Percentiles rank a stretch among this genome's conserved stretches.
These are phyloP conservation scores for Acrobasis suavella DNA, from an alignment of 2,888 invertebrate genomes.

Conservation along the genomic window DNA sequence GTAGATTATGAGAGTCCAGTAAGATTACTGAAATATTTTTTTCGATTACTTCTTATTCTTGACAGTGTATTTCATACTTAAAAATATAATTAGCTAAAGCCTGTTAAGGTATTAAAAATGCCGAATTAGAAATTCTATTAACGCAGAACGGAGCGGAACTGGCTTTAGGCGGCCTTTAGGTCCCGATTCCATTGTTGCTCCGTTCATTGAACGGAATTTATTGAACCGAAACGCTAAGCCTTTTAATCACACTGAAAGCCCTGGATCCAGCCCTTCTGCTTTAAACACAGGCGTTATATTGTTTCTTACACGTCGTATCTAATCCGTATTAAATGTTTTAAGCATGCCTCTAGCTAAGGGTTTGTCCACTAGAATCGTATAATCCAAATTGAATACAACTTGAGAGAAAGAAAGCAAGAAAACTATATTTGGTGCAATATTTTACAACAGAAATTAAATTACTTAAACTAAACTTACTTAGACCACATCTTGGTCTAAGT, in stretches of 20 bases:
- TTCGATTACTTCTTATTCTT: background rate
- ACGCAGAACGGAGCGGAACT: slow-evolving; percentile 3
- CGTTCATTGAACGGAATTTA: slow-evolving; percentile 16
- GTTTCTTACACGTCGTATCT: slow-evolving; percentile 15
- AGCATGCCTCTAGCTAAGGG: slow-evolving; percentile 8
- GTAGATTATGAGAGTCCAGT: background rate
- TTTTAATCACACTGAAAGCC: slow-evolving; percentile 19
- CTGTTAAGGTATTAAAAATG: slow-evolving; percentile 2
- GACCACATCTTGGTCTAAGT: too few species aligned
- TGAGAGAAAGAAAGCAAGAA: background rate
- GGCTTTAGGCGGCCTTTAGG: slow-evolving; percentile 14
- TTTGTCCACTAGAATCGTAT: background rate
- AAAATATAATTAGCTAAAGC: background rate
- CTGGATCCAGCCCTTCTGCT: slow-evolving; percentile 18
- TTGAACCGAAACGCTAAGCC: slow-evolving; percentile 18
- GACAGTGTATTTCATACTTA: too few species aligned
- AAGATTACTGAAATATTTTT: background rate
- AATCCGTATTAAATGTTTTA: slow-evolving; percentile 12
- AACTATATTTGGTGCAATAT: too few species aligned
- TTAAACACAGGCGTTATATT: slow-evolving; percentile 19
- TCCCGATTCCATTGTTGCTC: slow-evolving; percentile 14
- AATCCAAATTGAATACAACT: background rate
- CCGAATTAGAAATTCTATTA: slow-evolving; percentile 19
- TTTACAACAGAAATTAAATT: too few species aligned
- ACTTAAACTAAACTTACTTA: too few species aligned